Evolutionary conservation across 23 tunicate species (phyloP).

Genomic region (Trididemnum clinides): DNA sequence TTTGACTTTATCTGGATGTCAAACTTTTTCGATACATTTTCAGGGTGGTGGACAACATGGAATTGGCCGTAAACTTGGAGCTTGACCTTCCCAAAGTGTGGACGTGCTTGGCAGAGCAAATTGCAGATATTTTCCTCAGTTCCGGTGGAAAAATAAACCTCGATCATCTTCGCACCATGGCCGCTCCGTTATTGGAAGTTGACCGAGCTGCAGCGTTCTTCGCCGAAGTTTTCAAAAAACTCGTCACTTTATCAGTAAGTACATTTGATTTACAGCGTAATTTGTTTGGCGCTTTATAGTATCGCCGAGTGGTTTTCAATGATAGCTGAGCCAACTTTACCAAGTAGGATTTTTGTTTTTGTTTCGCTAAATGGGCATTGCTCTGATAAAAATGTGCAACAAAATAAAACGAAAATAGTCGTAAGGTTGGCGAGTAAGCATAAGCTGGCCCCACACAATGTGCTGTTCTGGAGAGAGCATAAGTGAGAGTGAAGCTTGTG

Average conservation of each 20-base stretch:
- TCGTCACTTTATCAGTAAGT: constrained; percentile 48
- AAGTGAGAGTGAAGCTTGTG: too few species aligned
- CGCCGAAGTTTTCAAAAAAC: constrained; percentile 51
- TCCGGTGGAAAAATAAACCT: constrained; percentile 15
- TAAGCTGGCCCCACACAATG: too few species aligned
- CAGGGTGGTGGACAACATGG: constrained; percentile 51
- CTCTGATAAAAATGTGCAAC: too few species aligned
- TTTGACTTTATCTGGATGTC: too few species aligned
- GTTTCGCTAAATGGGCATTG: too few species aligned
- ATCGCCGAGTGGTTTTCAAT: too few species aligned
- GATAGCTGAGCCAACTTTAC: too few species aligned
- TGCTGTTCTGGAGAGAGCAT: too few species aligned
- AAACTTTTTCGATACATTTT: not conserved
- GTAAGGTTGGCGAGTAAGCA: too few species aligned
- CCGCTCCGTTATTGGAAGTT: constrained; percentile 47
- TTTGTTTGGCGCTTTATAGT: too few species aligned
- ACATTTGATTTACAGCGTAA: not conserved
- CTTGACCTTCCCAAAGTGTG: constrained; percentile 83
- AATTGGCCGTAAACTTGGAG: constrained; percentile 61
- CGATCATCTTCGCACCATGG: not conserved
- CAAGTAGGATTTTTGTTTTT: too few species aligned
- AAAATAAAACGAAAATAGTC: too few species aligned
- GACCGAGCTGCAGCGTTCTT: constrained; percentile 61
- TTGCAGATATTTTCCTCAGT: constrained; percentile 41
- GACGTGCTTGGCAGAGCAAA: constrained; percentile 71